Evolutionary conservation across 2,888 invertebrate species (phyloP).

Genomic region (Drosophila atripex): DNA sequence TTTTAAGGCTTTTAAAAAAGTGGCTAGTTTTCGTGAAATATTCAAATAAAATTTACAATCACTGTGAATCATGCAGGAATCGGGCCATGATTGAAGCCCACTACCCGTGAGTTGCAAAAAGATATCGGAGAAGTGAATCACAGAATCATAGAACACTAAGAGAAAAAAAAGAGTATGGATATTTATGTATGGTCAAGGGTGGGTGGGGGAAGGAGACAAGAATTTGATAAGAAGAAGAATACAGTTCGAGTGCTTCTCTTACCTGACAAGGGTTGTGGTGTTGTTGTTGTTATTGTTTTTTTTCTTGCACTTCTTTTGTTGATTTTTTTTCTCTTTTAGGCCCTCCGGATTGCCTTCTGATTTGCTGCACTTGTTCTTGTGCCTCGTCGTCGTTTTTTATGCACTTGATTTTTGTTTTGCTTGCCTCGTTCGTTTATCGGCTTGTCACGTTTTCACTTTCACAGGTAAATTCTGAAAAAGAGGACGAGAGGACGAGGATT

Average conservation of each 20-base stretch:
- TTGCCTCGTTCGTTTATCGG: slow-evolving; percentile 63
- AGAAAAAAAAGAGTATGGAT: slow-evolving; percentile 7
- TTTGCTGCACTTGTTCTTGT: slow-evolving; percentile 47
- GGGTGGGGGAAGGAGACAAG: slow-evolving; percentile 2
- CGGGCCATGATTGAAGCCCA: background rate
- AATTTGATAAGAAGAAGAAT: background rate
- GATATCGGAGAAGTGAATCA: background rate
- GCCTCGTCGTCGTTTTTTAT: slow-evolving; percentile 42
- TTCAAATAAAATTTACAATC: slow-evolving; percentile 26
- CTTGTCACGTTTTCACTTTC: slow-evolving; percentile 75
- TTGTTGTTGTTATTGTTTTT: slow-evolving; percentile 38
- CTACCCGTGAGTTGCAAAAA: slow-evolving; percentile 26
- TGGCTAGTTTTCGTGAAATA: slow-evolving; percentile 9
- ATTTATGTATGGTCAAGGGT: background rate
- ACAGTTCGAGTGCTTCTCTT: slow-evolving; percentile 28
- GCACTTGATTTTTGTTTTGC: slow-evolving; percentile 77
- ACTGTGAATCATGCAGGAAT: slow-evolving; percentile 24
- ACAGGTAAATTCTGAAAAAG: slow-evolving; percentile 66
- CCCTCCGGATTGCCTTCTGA: slow-evolving; percentile 25
- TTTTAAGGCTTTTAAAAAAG: slow-evolving; percentile 23
- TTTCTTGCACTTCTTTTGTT: slow-evolving; percentile 31
- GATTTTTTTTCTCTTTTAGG: slow-evolving; percentile 42
- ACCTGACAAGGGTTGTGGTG: slow-evolving; percentile 58
- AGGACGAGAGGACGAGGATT: slow-evolving; percentile 17
- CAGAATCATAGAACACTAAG: slow-evolving; percentile 21